Conservation (phyloP, 2,113 vertebrate species). For the Desmodus rotundus region DNA sequence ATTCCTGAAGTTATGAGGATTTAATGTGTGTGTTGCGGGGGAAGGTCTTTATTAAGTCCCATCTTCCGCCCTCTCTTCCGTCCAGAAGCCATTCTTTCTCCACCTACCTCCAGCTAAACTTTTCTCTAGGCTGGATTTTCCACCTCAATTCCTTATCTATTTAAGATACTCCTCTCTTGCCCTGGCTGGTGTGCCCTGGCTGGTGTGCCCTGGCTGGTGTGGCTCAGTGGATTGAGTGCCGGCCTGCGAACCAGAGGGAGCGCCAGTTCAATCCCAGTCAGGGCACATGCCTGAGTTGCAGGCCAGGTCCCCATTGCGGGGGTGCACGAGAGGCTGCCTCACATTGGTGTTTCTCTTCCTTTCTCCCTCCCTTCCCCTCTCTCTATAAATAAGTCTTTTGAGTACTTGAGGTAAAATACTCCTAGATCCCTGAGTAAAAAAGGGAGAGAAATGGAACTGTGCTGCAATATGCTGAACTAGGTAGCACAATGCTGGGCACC, state of each 20-base stretch:
- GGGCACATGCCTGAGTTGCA: too few relatives aligned
- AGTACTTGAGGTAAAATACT: constrained; percentile 4
- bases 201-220: too few relatives aligned
- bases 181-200: too few relatives aligned
- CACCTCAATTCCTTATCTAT: neutral
- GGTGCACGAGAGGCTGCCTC: too few relatives aligned
- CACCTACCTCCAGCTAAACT: neutral
- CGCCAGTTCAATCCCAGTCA: too few relatives aligned
- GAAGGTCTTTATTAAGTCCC: neutral
- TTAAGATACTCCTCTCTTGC: constrained; percentile 10
- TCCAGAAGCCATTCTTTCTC: constrained; percentile 25
- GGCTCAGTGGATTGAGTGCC: too few relatives aligned
- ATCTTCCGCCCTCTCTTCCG: neutral
- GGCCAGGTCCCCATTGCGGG: too few relatives aligned
- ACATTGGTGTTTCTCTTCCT: too few relatives aligned
- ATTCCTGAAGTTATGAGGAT: neutral
- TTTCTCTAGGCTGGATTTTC: neutral
- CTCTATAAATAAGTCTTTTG: neutral
- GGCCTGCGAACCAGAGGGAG: too few relatives aligned
- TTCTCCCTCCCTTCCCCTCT: too few relatives aligned
- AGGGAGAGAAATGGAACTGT: neutral
- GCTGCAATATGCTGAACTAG: neutral
- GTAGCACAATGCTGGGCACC: neutral
- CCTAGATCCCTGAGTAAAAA: neutral
- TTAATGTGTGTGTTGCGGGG: neutral